These are phyloP conservation scores for Ophion ellenae DNA, from an alignment of 2,888 invertebrate species.

Conservation along the genomic window DNA sequence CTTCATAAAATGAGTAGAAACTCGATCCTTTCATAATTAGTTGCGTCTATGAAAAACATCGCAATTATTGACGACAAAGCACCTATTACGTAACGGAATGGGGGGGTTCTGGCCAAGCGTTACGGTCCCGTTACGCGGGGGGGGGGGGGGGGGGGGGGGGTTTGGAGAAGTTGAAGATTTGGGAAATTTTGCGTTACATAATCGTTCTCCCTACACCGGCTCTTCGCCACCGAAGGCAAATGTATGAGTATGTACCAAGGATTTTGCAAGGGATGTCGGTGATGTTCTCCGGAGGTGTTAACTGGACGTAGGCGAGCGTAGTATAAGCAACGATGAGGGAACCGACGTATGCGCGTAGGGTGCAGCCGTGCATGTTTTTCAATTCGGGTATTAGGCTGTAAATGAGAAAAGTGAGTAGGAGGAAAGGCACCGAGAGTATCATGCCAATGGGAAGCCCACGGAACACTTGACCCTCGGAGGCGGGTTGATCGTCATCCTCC, in stretches of 20 bases:
- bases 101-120: too few species aligned
- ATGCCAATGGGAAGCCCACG: conserved; percentile 71
- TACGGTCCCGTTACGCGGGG: too few species aligned
- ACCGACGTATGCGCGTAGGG: conserved; percentile 77
- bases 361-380: conserved; percentile 79
- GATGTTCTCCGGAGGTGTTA: conserved; percentile 57
- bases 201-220: too few species aligned
- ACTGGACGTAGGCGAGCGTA: conserved; percentile 71
- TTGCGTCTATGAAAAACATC: too few species aligned
- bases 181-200: too few species aligned
- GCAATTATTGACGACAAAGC: too few species aligned
- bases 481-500: not conserved
- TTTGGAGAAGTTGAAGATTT: too few species aligned
- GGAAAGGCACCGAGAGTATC: conserved; percentile 78
- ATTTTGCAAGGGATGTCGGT: conserved; percentile 67
- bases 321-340: conserved; percentile 76
- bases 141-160: too few species aligned
- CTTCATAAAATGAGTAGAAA: too few species aligned
- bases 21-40: too few species aligned
- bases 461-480: not conserved
- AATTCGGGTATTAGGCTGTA: conserved; percentile 79
- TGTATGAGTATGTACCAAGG: conserved; percentile 68
- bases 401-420: conserved; percentile 78
- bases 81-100: too few species aligned
- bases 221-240: too few species aligned